phyloP scores from a whole-genome alignment of 1,140 invertebrate genomes.

The Drosophila azteca region DNA sequence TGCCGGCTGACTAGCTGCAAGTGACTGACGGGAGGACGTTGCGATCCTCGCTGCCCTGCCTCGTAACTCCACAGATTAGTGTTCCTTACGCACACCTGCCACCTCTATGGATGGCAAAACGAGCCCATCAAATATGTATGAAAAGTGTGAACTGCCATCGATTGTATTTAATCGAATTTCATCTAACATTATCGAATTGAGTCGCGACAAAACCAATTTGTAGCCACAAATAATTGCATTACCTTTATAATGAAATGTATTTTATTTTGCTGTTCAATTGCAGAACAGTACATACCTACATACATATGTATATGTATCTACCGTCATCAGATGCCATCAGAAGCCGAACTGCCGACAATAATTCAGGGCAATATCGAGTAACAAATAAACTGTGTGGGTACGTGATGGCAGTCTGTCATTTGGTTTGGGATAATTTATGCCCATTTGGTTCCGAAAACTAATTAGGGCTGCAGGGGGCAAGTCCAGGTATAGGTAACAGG shows the following conservation, averaged over 20 bases:
- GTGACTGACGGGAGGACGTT: no score
- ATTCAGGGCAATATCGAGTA: conserved; percentile 20
- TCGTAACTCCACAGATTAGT: no score
- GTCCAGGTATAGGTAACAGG: no score
- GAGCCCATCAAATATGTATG: conserved; percentile 14
- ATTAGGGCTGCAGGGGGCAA: conserved; percentile 23
- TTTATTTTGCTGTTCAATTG: conserved; percentile 24
- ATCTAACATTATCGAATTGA: conserved; percentile 34
- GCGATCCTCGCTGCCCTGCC: no score
- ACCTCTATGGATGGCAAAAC: no score
- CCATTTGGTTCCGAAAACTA: conserved; percentile 22
- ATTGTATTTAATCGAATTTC: conserved; percentile 18
- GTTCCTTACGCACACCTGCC: no score
- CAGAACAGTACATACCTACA: no score
- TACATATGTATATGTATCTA: no score
- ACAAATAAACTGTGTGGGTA: background rate
- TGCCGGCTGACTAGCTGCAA: no score
- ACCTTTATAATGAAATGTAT: conserved; percentile 34
- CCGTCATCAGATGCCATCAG: background rate
- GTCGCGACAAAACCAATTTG: conserved; percentile 37
- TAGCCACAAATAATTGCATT: conserved; percentile 42
- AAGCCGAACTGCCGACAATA: conserved; percentile 6
- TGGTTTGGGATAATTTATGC: conserved; percentile 26
- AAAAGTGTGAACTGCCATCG: background rate
- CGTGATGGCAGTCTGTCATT: conserved; percentile 31